A percentile compares a stretch with the other conserved stretches of the same genome.
Conservation (phyloP, 2,797 vertebrate genomes). For the Myoxocephalus aenaeus region DNA sequence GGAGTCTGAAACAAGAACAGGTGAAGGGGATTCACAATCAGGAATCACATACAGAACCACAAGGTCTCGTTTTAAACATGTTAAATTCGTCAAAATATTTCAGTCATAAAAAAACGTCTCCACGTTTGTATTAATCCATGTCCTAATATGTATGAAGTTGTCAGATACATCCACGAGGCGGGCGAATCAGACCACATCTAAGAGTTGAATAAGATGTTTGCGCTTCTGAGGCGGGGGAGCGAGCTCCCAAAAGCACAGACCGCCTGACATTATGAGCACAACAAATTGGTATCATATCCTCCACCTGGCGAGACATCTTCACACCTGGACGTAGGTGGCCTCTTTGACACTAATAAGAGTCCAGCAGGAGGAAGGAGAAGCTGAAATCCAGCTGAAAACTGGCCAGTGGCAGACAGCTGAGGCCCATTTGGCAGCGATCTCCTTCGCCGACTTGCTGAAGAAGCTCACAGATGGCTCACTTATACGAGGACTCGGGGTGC, state of each 20-base stretch:
- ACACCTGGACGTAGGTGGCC: conserved; percentile 71
- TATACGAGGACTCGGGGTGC: conserved; percentile 37
- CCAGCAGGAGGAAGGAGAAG: conserved; percentile 47
- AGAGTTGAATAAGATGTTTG: conserved; percentile 52
- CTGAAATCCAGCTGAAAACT: conserved; percentile 66
- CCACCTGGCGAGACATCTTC: conserved; percentile 64
- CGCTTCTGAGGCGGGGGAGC: conserved; percentile 13
- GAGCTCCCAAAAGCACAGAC: conserved; percentile 29
- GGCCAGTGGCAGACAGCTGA: conserved; percentile 73
- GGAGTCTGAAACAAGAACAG: no score
- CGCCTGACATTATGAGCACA: conserved; percentile 57
- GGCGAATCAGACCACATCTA: conserved; percentile 47
- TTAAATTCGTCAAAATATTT: no score
- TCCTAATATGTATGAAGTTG: not conserved
- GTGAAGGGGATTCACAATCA: no score
- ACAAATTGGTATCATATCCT: conserved; percentile 72
- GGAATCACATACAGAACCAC: no score
- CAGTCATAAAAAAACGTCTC: not conserved
- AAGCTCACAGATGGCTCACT: conserved; percentile 77
- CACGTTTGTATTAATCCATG: not conserved
- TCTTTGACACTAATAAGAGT: conserved; percentile 76
- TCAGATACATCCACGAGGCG: not conserved
- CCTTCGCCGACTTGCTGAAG: conserved; percentile 50
- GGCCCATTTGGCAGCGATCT: conserved; percentile 71
- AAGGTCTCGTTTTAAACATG: no score